phyloP scores from a whole-genome alignment of 2,113 vertebrate genomes.

The Panthera uncia region DNA sequence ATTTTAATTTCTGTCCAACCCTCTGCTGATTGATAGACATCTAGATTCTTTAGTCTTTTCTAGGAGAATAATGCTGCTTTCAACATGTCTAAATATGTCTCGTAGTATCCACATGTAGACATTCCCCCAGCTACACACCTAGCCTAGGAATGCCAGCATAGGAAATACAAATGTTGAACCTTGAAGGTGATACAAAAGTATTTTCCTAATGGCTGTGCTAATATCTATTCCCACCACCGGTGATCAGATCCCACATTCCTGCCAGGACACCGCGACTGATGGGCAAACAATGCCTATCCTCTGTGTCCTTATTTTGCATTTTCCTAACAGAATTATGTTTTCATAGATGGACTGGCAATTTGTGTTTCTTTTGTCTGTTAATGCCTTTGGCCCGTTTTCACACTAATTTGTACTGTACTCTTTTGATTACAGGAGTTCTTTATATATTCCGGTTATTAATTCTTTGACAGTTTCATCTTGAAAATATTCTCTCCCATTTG shows the following conservation, averaged over 20 bases:
- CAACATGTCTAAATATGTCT: not conserved
- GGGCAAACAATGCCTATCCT: not conserved
- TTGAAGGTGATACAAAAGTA: not conserved
- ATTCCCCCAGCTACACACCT: not conserved
- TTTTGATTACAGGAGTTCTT: not conserved
- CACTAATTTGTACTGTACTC: not conserved
- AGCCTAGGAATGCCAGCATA: not conserved
- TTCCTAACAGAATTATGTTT: not conserved
- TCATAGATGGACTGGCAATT: not conserved
- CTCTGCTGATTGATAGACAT: not conserved
- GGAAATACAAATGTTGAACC: not conserved
- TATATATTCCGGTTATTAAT: not conserved
- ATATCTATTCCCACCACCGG: not conserved
- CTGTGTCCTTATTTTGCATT: not conserved
- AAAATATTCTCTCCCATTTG: not conserved
- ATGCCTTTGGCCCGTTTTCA: not conserved
- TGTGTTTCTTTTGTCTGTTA: not conserved
- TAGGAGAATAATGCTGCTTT: not conserved
- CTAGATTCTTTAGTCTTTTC: not conserved
- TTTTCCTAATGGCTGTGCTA: not conserved
- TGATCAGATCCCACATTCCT: not conserved
- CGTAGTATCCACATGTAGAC: not conserved
- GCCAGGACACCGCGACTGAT: not conserved
- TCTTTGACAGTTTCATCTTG: not conserved
- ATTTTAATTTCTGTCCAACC: not conserved